These are phyloP conservation scores for Ophion slaviceki DNA, from an alignment of 2,888 invertebrate genomes.

Conservation along the genomic window DNA sequence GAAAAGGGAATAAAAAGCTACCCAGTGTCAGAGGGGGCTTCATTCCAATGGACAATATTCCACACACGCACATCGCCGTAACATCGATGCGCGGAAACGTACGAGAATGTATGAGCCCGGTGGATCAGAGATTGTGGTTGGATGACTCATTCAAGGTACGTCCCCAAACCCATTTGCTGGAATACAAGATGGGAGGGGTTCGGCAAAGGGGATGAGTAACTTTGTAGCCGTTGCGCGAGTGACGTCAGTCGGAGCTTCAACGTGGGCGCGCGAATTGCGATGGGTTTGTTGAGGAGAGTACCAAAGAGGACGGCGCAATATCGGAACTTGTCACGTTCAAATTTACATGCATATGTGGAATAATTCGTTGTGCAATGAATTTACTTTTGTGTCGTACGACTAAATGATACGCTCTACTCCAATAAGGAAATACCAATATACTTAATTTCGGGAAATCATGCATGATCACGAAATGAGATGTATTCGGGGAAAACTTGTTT, in stretches of 20 bases:
- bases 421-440: not conserved
- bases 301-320: not conserved
- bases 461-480: not conserved
- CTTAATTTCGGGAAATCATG: not conserved
- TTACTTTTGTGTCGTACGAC: not conserved
- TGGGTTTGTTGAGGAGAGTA: conserved; percentile 7
- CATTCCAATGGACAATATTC: no score
- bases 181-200: conserved; percentile 2
- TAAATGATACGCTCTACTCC: not conserved
- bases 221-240: conserved; percentile 9
- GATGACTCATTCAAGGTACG: conserved; percentile 17
- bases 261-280: conserved; percentile 49
- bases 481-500: no score
- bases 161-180: not conserved
- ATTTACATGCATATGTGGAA: not conserved
- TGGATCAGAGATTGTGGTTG: not conserved
- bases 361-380: not conserved
- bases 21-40: no score
- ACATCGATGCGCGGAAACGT: conserved; percentile 15
- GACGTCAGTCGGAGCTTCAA: conserved; percentile 59
- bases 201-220: conserved; percentile 3
- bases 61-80: not conserved
- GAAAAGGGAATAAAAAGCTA: not conserved
- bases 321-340: not conserved
- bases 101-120: not conserved